phyloP scores from a whole-genome alignment of 2,888 invertebrate species.

The Abrostola triplasia region DNA sequence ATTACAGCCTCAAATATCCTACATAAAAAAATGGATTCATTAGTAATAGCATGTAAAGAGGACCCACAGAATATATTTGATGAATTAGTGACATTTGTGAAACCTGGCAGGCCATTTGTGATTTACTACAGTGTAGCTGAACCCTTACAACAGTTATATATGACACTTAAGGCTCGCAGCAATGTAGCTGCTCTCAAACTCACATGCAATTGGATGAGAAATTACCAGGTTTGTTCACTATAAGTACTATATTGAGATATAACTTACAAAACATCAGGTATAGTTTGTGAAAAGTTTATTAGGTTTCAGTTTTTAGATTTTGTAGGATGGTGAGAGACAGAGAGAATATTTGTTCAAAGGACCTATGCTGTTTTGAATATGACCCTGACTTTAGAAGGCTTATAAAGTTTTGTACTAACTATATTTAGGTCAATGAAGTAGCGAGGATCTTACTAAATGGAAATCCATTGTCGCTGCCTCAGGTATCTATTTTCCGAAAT shows the following conservation, averaged over 20 bases:
- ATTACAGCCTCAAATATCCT: conserved; percentile 90
- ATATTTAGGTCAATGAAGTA: too few relatives aligned
- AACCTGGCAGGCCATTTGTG: conserved; percentile 94
- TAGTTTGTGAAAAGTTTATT: too few relatives aligned
- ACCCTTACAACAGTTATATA: conserved; percentile 94
- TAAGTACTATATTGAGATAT: background rate
- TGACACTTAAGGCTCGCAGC: conserved; percentile 91
- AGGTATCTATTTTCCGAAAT: too few relatives aligned
- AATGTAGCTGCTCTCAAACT: conserved; percentile 93
- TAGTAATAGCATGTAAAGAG: conserved; percentile 94
- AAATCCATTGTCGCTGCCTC: too few relatives aligned
- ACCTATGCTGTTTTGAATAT: too few relatives aligned
- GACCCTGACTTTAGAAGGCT: too few relatives aligned
- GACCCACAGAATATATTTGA: conserved; percentile 94
- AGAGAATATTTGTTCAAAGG: too few relatives aligned
- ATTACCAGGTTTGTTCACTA: conserved; percentile 93
- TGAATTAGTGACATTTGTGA: conserved; percentile 92
- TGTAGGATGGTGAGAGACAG: too few relatives aligned
- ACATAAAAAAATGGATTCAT: conserved; percentile 91
- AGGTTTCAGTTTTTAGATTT: too few relatives aligned
- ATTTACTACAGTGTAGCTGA: conserved; percentile 94
- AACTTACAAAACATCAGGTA: too few relatives aligned
- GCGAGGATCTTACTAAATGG: too few relatives aligned
- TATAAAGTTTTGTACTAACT: too few relatives aligned
- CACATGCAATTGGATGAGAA: conserved; percentile 95